A percentile compares a stretch with the other conserved stretches of the same genome.
phyloP scores from a whole-genome alignment of 2,113 vertebrate genomes.

The Talpa occidentalis region DNA sequence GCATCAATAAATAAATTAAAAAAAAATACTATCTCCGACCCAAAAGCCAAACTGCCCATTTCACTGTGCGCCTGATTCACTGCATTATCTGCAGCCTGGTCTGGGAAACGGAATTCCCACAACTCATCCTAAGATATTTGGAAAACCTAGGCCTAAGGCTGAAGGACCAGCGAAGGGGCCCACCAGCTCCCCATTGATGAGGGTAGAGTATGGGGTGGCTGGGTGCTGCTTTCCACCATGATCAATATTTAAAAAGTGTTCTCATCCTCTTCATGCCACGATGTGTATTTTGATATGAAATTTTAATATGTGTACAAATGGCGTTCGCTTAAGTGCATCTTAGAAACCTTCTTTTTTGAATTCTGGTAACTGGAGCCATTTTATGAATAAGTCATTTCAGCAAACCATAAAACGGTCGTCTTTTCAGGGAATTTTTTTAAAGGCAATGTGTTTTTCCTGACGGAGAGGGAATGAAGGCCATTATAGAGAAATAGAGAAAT shows the following conservation, averaged over 20 bases:
- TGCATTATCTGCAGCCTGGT: rapidly evolving
- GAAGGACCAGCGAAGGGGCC: no score
- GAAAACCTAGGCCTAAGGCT: rapidly evolving
- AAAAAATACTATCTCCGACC: rapidly evolving
- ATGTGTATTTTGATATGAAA: not conserved
- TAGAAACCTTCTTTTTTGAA: not conserved
- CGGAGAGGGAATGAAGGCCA: not conserved
- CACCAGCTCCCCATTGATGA: rapidly evolving
- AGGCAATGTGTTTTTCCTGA: not conserved
- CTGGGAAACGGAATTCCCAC: rapidly evolving
- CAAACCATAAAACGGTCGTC: rapidly evolving
- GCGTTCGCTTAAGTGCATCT: rapidly evolving
- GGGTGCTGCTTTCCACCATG: rapidly evolving
- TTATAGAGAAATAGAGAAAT: rapidly evolving
- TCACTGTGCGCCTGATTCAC: no score
- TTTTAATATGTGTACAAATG: rapidly evolving
- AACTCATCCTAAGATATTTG: no score
- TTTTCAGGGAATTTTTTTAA: not conserved
- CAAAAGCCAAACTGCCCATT: no score
- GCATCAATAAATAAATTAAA: no score
- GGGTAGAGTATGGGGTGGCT: rapidly evolving
- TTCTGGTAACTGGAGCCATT: not conserved
- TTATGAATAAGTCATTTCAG: not conserved
- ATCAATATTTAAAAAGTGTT: not conserved
- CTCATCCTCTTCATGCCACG: not conserved